phyloP scores from a whole-genome alignment of 1,140 invertebrate genomes.

The Ostrea edulis region DNA sequence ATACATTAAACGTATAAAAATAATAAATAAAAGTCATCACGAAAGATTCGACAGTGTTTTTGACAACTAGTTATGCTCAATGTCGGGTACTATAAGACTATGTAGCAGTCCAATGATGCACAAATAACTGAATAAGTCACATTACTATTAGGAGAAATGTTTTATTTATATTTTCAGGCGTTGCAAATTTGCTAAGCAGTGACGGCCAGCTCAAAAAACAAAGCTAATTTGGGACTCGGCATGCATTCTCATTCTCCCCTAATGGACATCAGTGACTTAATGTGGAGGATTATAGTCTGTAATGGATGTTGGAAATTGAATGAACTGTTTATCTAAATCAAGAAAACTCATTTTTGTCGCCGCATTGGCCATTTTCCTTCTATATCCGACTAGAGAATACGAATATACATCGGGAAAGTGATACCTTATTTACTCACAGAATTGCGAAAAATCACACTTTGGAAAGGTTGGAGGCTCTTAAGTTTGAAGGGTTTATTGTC shows the following conservation, averaged over 20 bases:
- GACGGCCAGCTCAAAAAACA: not conserved
- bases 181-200: not conserved
- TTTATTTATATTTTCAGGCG: too few species aligned
- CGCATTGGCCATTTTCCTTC: not conserved
- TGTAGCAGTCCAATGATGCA: too few species aligned
- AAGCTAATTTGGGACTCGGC: not conserved
- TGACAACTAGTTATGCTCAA: too few species aligned
- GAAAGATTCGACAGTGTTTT: too few species aligned
- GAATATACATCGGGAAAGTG: not conserved
- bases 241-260: not conserved
- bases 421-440: not conserved
- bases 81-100: too few species aligned
- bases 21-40: too few species aligned
- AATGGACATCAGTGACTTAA: conserved; percentile 20
- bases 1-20: too few species aligned
- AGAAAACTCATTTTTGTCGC: conserved; percentile 14
- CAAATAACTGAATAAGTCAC: too few species aligned
- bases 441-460: not conserved
- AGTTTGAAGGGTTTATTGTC: not conserved
- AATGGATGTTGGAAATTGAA: conserved; percentile 39
- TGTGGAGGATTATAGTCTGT: conserved; percentile 20
- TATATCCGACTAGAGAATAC: not conserved
- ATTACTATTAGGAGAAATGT: too few species aligned
- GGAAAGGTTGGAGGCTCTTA: not conserved
- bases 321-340: conserved; percentile 32